Evolutionary conservation across 1,140 invertebrate species (phyloP).

Genomic region (Lucilia sericata): DNA sequence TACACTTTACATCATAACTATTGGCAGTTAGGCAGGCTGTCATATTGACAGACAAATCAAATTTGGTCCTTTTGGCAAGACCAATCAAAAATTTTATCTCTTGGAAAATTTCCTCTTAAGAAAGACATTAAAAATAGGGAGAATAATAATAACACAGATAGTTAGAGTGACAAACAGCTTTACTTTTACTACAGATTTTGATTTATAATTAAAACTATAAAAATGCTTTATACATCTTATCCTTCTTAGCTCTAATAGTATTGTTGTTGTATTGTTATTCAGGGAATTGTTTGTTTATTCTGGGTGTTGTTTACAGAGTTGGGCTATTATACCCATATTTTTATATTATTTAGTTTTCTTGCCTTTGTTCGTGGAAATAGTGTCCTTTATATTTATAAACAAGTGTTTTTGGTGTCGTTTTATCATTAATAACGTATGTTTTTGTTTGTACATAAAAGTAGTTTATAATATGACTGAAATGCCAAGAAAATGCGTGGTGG

Average conservation of each 20-base stretch:
- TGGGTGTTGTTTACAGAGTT: neutral
- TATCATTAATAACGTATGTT: slow-evolving; percentile 6
- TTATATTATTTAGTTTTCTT: neutral
- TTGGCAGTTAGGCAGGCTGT: neutral
- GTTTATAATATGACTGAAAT: neutral
- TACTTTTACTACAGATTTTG: neutral
- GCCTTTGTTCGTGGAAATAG: neutral
- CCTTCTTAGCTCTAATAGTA: too few species aligned
- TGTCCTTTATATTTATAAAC: neutral
- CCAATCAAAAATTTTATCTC: neutral
- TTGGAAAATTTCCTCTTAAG: neutral
- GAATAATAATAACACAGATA: too few species aligned
- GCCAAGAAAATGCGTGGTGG: neutral
- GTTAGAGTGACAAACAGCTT: too few species aligned
- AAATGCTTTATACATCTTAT: too few species aligned
- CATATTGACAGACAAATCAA: neutral
- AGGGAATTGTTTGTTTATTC: neutral
- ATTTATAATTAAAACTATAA: neutral
- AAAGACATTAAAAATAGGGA: neutral
- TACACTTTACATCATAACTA: neutral
- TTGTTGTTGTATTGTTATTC: neutral
- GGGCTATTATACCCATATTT: neutral
- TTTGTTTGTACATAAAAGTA: neutral
- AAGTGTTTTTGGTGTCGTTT: neutral
- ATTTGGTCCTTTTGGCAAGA: neutral